Evolutionary conservation across 2,797 vertebrate genomes (phyloP), one percentile per base, ranked within the genome.

Genomic region (Melanogrammus aeglefinus): DNA sequence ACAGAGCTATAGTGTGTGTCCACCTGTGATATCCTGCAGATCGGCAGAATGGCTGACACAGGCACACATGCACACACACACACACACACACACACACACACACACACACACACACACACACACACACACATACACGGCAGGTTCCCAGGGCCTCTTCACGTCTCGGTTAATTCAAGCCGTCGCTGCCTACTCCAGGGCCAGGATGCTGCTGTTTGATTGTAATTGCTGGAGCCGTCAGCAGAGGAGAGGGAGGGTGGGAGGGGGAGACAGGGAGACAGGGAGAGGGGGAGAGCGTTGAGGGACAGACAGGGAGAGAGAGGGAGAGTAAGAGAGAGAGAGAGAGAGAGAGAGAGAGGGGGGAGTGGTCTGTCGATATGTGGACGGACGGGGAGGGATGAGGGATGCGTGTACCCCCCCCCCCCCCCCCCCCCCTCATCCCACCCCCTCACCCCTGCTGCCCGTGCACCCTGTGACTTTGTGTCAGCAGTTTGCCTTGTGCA

Each of bases 401-500:
- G 86, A 90, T 91, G 86, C 63, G 63, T 27, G 87, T 88, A 87
- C 88, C 85, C 87, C 88, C 85, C 87, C 89, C 81, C 84, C 87
- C 89, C 81, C 84, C 31, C 31, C 89, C 81, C 84, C 83, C 85
- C 87, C 89, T 3, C 31, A 87, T 87, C 83, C 89, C 90, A 86
- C 90, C 90, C 89, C 91, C 86, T 88, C 92, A 83, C 85, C 91
- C 84, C 88, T 82, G 88, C 89, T 90, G 31, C 29, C 29, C 91
- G 82, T 88, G 83, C 57, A 84, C 87, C 77, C 81, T 87, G 91
- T 94, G 90, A 94, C 95, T 94, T 94, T 90, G 94, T 95, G 95
- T 96, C 95, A 96, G 95, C 95, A 95, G 92, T 96, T 96, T 95
- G 93, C 94, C 94, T 95, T 94, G 93, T 95, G 95, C 95, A 96